Evolutionary conservation across 2,113 vertebrate species (phyloP).

Genomic region (Scomber colias): DNA sequence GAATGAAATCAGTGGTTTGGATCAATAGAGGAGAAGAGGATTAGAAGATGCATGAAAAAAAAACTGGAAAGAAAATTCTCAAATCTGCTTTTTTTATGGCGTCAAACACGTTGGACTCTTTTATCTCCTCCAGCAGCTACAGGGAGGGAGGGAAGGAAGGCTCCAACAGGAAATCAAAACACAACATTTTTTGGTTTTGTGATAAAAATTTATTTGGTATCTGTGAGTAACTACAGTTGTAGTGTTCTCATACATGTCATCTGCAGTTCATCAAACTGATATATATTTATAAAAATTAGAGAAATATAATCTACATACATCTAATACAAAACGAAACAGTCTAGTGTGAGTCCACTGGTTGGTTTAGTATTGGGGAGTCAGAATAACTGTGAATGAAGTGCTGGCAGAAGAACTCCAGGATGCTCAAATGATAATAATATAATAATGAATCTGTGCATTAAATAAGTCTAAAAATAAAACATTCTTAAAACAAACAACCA

Average conservation of each 20-base stretch:
- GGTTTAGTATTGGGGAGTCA: constrained; percentile 37
- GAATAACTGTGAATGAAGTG: constrained; percentile 63
- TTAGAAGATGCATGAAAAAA: too few species aligned
- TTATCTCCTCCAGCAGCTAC: too few species aligned
- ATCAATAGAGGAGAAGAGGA: too few species aligned
- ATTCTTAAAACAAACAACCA: constrained; percentile 30
- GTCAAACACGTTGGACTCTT: too few species aligned
- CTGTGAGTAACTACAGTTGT: constrained; percentile 81
- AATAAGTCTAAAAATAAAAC: constrained; percentile 71
- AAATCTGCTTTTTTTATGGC: too few species aligned
- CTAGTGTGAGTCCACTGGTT: constrained; percentile 63
- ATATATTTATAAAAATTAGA: constrained; percentile 76
- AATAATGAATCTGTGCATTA: constrained; percentile 79
- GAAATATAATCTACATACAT: constrained; percentile 77
- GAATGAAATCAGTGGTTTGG: too few species aligned
- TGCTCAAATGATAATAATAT: constrained; percentile 58
- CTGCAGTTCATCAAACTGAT: constrained; percentile 77
- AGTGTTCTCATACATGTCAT: constrained; percentile 79
- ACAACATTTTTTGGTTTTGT: constrained; percentile 50
- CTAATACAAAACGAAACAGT: constrained; percentile 67
- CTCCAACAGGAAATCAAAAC: background rate
- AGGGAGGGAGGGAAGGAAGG: too few species aligned
- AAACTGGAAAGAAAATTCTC: too few species aligned
- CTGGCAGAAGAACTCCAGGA: constrained; percentile 60
- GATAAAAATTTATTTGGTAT: constrained; percentile 81